Base-by-base conservation (phyloP, 92 coral and sea anemone genomes). In the Meandrina meandrites region DNA sequence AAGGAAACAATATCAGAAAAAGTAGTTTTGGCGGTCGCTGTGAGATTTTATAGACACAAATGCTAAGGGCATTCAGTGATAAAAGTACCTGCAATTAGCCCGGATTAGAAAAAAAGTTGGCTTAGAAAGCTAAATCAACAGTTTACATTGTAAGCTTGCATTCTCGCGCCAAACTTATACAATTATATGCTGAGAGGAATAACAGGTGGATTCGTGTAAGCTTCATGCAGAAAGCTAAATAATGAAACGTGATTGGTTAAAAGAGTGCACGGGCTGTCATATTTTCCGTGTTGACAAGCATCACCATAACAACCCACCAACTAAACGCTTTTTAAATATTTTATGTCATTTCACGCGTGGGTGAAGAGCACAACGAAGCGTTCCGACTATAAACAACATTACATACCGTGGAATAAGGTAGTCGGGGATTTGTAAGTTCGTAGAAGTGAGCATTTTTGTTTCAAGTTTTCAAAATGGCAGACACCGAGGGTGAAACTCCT, bases 281-380 rank as follows among this genome's bases (percentile, higher is more conserved):
- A 48, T 64, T 66, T n/a, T 21, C 64, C 64, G 82, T 18, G 36
- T 66, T 68, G 64, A 62, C 54, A 84, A 45, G 53, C 64, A 56
- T 76, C 24, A 54, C 54, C 77, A 85, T 77, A 32, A 47, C 57
- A 85, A 85, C 88, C 77, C 53, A n/a, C 48, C 30, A 34, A 78
- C 35, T 76, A 18, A 76, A 85, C 77, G 88, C 88, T 57, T 75
- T 66, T 45, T 85, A 58, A 85, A 85, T 85, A 85, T 76, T 85
- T 76, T 66, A 85, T 85, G 76, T 67, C 45, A 60, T 42, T 77
- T 85, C 81, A 60, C 77, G 88, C 81, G 82, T 77, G 81, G 77
- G 53, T 60, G 64, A 45, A 31, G 48, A 77, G 66, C 83, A 37
- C 76, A 69, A 31, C 35, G 88, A 30, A 12, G 68, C 9, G 15